Conservation (phyloP, 2,888 invertebrate genomes). For the Pachycephus smyrnensis region DNA sequence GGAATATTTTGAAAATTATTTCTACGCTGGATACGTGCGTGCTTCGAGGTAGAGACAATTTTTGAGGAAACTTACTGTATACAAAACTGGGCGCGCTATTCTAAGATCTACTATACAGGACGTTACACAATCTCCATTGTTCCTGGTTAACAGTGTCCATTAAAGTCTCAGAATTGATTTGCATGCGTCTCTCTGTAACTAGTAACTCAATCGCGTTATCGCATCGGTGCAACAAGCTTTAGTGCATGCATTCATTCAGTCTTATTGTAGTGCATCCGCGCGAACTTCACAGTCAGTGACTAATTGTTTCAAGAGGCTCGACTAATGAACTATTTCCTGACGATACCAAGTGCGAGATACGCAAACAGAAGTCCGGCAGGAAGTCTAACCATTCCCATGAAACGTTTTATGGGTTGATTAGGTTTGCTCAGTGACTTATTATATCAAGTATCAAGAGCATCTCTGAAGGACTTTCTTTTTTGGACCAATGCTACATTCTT, state of each 20-base stretch:
- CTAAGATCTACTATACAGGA: not conserved
- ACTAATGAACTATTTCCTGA: not conserved
- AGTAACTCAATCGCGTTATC: not conserved
- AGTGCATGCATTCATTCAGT: not conserved
- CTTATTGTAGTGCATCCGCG: not conserved
- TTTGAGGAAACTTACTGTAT: not conserved
- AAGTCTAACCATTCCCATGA: not conserved
- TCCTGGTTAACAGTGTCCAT: not conserved
- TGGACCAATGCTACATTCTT: no score
- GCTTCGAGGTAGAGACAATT: not conserved
- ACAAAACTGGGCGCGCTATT: not conserved
- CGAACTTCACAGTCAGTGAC: not conserved
- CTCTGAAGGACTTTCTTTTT: not conserved
- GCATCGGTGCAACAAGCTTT: not conserved
- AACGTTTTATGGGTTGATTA: no score
- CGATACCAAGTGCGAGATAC: not conserved
- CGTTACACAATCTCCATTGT: not conserved
- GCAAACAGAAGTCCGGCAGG: not conserved
- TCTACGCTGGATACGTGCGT: not conserved
- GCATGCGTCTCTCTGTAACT: not conserved
- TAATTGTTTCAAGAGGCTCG: not conserved
- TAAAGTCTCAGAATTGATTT: not conserved
- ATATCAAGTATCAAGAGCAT: not conserved
- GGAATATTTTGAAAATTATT: not conserved
- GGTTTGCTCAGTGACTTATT: no score